Percentiles rank a stretch among this genome's conserved stretches.
Evolutionary conservation across 2,113 vertebrate species (phyloP).

Genomic region (Dolichallabes microphthalmus): DNA sequence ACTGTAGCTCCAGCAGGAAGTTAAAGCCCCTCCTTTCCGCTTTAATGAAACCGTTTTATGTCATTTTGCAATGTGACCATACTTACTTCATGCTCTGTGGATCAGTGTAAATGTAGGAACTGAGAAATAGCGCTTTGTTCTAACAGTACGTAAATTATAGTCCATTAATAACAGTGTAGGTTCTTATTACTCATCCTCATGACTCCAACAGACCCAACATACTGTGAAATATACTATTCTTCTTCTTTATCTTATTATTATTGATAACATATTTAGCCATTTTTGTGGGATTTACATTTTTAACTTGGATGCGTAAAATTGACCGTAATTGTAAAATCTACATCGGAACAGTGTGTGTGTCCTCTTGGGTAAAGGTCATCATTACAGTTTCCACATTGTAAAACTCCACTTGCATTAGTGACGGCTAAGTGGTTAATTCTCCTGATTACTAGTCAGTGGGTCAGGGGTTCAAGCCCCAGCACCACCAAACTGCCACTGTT

Average conservation of each 20-base stretch:
- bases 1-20: not conserved
- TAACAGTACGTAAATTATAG: not conserved
- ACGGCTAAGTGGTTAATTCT: too few relatives aligned
- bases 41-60: slow-evolving; percentile 22
- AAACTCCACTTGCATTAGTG: too few relatives aligned
- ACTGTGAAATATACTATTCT: not conserved
- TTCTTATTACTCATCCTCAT: not conserved
- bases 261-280: too few relatives aligned
- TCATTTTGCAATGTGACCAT: not conserved
- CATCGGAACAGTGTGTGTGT: too few relatives aligned
- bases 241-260: not conserved
- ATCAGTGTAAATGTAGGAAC: not conserved
- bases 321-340: too few relatives aligned
- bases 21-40: not conserved
- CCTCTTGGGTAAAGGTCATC: too few relatives aligned
- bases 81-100: not conserved
- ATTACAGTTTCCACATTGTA: too few relatives aligned
- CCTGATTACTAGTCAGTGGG: too few relatives aligned
- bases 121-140: not conserved
- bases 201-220: not conserved
- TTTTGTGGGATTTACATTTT: not conserved
- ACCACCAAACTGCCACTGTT: too few relatives aligned
- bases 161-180: not conserved
- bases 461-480: too few relatives aligned
- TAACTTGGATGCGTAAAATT: too few relatives aligned